Evolutionary conservation across 2,797 vertebrate genomes (phyloP), one percentile per base, ranked within the genome.

Genomic region (Tangara arthus): DNA sequence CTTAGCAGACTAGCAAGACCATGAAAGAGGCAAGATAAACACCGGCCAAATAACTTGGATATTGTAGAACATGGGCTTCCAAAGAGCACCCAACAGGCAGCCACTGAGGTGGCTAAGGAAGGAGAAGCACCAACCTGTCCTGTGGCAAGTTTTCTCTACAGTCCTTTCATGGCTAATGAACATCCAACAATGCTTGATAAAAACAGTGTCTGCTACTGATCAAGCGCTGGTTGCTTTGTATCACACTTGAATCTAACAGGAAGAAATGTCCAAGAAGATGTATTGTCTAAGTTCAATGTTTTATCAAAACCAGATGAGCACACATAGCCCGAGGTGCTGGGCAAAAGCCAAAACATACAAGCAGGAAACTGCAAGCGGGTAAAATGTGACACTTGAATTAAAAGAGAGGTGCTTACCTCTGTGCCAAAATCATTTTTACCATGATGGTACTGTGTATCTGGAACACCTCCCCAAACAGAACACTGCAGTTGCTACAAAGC

Each of bases 291-390:
- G 68, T 91, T 91, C 70, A 81, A 81, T 60, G 81, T 73, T 97
- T 96, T 96, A 97, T 95, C 94, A 92, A 96, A 96, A 96, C 97
- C 96, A 97, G 93, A 96, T 96, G 96, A 96, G 85, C 66, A 84
- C 87, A 72, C 85, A 73, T 30, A 93, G 94, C 93, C 93, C 19
- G 3, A 73, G 82, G 89, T 52, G 68, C 93, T 96, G 96, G 95
- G 71, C 57, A 68, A 77, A 56, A 96, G 96, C 96, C 97, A 97
- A 97, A 95, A 95, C 61, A 97, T 2, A 97, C 94, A 97, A 93
- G 95, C 90, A 97, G 96, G 96, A 97, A 96, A 96, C 94, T 96
- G 95, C 90, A 90, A 94, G 77, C 5, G 89, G 94, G 96, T 96
- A 97, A 95, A 97, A 97, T 91, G 91, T 91, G 92, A 97, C 91